Base-by-base conservation (phyloP, 2,888 invertebrate genomes). In the Spodoptera littoralis region DNA sequence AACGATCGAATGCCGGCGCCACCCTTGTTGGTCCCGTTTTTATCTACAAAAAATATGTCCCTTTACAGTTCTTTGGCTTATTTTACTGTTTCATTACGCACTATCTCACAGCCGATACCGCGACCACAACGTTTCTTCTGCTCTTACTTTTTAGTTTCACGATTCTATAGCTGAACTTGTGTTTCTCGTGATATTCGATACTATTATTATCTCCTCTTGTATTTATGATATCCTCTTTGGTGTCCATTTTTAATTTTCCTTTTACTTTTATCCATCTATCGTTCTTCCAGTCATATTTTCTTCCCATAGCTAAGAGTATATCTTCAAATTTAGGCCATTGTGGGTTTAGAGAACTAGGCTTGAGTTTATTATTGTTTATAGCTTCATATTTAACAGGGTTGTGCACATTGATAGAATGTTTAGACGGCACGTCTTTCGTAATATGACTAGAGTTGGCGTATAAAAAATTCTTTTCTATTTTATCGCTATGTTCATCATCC, bases 71-170 rank as follows among this genome's bases (percentile, higher is more conserved):
- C 65, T 73, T 70, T 58, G 66, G 54, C 62, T 75, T 47, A 55
- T 55, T 64, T 60, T 53, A 69, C 57, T 59, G 51, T 60, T 60
- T 62, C 30, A 60, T 68, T 52, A 60, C 76, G 64, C 70, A 78
- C 88, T 94, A 94, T 93, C 94, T 94, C 27, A 94, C 91, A 54
- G 94, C 94, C 41, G 94, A 91, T 11, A 94, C 93, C 2, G 94
- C 94, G 9, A 94, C 92, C 43, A 94, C 92, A 47, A 94, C 83
- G 53, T 93, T 94, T 77, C 91, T 87, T 86, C 91, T 92, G 69
- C 86, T 91, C 76, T 94, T 94, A 76, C 88, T 89, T 78, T 87
- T 93, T 63, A 94, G 84, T 80, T 91, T 93, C 11, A 94, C 90
- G 76, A 90, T 90, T 83, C 85, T 93, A 82, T 94, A 94, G 70